Evolutionary conservation across 2,113 vertebrate genomes (phyloP).

Genomic region (Cyrtonyx montezumae): DNA sequence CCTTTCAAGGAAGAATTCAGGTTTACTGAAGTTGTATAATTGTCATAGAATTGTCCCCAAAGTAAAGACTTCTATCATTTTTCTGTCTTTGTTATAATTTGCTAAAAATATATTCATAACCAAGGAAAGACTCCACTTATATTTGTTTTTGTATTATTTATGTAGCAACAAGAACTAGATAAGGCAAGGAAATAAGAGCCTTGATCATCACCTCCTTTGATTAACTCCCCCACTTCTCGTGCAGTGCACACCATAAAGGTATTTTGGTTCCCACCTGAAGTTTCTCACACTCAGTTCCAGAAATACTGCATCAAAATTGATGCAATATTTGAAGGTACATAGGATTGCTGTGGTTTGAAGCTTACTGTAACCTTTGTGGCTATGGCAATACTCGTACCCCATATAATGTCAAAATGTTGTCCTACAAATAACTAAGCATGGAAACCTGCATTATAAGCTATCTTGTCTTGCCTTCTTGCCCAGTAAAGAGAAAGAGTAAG

Average conservation of each 20-base stretch:
- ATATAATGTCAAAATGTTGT: not conserved
- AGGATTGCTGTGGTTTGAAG: accelerated
- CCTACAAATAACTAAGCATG: not conserved
- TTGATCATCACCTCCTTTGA: constrained; percentile 62
- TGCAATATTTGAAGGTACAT: not conserved
- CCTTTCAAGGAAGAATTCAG: not conserved
- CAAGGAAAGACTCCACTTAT: constrained; percentile 29
- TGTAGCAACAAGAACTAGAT: constrained; percentile 57
- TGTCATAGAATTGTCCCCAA: not conserved
- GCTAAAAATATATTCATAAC: constrained; percentile 40
- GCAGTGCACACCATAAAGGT: not conserved
- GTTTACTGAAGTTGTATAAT: not conserved
- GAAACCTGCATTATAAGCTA: accelerated
- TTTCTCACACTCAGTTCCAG: not conserved
- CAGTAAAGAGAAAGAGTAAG: no score
- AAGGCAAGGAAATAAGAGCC: constrained; percentile 53
- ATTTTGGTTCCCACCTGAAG: not conserved
- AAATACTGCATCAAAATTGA: not conserved
- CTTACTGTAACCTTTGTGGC: accelerated
- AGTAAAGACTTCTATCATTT: not conserved
- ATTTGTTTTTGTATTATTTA: constrained; percentile 71
- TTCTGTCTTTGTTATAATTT: constrained; percentile 14
- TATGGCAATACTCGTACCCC: not conserved
- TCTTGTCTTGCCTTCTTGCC: not conserved
- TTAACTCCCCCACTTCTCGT: not conserved